These are phyloP conservation scores for Meloidogyne exigua DNA, from an alignment of 1,140 invertebrate genomes.

Conservation along the genomic window DNA sequence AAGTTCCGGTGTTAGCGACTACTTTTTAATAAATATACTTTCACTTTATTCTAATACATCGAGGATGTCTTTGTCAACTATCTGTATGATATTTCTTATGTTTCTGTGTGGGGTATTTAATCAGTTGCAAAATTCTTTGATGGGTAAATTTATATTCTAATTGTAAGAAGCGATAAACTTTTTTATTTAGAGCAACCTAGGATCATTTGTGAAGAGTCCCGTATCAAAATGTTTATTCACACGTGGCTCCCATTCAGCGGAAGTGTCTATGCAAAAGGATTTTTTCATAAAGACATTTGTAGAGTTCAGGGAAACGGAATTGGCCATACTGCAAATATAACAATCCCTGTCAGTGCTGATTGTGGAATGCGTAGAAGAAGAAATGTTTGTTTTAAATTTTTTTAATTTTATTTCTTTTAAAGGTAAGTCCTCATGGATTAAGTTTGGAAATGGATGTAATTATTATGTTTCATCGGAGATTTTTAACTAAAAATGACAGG, in stretches of 20 bases:
- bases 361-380: constrained; percentile 47
- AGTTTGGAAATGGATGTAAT: constrained; percentile 46
- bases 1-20: background rate
- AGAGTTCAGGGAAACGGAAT: constrained; percentile 46
- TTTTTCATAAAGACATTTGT: constrained; percentile 49
- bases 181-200: constrained; percentile 31
- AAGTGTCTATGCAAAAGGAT: constrained; percentile 55
- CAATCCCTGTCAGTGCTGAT: constrained; percentile 44
- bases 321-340: constrained; percentile 49
- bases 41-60: background rate
- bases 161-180: background rate
- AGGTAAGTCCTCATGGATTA: constrained; percentile 39
- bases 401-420: background rate
- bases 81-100: background rate
- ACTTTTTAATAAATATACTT: background rate
- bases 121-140: background rate
- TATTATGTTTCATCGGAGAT: constrained; percentile 42
- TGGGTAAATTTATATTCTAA: background rate
- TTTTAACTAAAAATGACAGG: constrained; percentile 44
- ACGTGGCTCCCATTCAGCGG: constrained; percentile 47
- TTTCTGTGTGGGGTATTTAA: background rate
- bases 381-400: constrained; percentile 32
- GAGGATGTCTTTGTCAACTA: background rate
- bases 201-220: constrained; percentile 35
- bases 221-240: constrained; percentile 35